Conservation (phyloP, 2,113 vertebrate genomes). For the Labeo catla region DNA sequence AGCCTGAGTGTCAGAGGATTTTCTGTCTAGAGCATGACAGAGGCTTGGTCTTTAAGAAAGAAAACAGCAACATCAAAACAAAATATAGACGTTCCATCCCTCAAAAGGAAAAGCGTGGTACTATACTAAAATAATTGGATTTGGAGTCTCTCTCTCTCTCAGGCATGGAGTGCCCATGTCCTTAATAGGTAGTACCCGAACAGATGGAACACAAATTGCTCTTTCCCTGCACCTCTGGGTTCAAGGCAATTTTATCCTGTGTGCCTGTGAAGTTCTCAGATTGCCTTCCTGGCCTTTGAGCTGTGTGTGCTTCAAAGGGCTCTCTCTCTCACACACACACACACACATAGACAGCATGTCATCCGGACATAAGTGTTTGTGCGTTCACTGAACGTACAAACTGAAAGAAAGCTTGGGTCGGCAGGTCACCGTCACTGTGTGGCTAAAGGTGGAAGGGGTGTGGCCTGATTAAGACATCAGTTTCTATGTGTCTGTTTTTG, state of each 20-base stretch:
- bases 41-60: constrained; percentile 17
- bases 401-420: background rate
- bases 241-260: constrained; percentile 80
- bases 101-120: constrained; percentile 22
- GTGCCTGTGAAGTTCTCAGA: constrained; percentile 78
- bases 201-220: constrained; percentile 83
- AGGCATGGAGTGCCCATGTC: constrained; percentile 61
- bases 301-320: constrained; percentile 78
- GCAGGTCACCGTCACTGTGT: background rate
- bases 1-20: constrained; percentile 48
- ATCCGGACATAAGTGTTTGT: constrained; percentile 37
- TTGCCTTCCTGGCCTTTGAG: constrained; percentile 81
- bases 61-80: constrained; percentile 18
- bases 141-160: constrained; percentile 57
- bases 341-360: background rate
- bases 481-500: background rate
- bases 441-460: constrained; percentile 12
- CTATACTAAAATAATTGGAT: constrained; percentile 39
- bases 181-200: constrained; percentile 80
- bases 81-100: constrained; percentile 11
- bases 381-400: background rate
- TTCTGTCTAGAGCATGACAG: constrained; percentile 38
- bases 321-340: constrained; percentile 54
- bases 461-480: constrained; percentile 7
- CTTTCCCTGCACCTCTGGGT: constrained; percentile 80